Percentiles rank a stretch among this genome's conserved stretches.
Evolutionary conservation across 2,888 invertebrate species (phyloP).

Genomic region (Tipula unca): DNA sequence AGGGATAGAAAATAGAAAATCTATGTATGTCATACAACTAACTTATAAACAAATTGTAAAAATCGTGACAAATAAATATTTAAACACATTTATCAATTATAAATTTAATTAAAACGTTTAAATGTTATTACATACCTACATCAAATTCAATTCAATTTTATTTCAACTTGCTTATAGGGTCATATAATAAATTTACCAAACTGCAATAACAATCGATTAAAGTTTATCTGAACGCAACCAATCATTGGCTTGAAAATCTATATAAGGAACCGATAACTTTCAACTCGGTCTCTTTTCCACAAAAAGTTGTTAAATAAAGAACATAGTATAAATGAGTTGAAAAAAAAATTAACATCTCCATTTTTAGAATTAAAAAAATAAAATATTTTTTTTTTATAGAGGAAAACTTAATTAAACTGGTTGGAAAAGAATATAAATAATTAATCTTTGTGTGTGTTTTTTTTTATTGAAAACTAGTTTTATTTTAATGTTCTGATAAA

Average conservation of each 20-base stretch:
- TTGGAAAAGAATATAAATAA: background rate
- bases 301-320: background rate
- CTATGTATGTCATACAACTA: too few species aligned
- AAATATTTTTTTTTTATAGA: background rate
- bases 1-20: too few species aligned
- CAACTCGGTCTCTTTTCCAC: conserved; percentile 20
- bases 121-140: too few species aligned
- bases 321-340: background rate
- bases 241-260: background rate
- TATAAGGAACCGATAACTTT: background rate
- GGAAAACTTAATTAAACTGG: background rate
- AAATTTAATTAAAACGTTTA: too few species aligned
- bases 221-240: background rate
- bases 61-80: too few species aligned
- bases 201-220: background rate
- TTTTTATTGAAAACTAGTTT: background rate
- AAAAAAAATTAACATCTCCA: background rate
- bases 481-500: conserved; percentile 9
- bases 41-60: too few species aligned
- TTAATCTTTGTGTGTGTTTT: background rate
- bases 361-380: background rate
- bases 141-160: background rate
- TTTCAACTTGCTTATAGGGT: background rate
- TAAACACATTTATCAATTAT: too few species aligned
- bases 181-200: background rate